Base-by-base conservation (phyloP, 2,113 vertebrate species). In the Gobiocypris rarus region DNA sequence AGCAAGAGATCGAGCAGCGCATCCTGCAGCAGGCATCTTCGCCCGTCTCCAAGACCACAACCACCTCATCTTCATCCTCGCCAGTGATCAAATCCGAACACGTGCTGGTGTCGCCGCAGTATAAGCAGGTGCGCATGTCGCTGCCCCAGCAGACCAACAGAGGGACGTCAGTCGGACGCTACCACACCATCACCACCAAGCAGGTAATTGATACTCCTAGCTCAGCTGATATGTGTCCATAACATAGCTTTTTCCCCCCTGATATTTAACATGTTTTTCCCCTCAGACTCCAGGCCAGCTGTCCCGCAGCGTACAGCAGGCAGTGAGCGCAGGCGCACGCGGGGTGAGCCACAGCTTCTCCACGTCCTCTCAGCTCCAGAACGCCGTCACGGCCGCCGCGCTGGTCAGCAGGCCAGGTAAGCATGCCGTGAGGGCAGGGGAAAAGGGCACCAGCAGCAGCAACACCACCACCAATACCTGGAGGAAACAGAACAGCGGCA, bases 1-100 rank as follows among this genome's bases (percentile, higher is more conserved):
- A 99, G 91, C 97, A 99, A 91, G 98, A 99, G 94, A 98, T 99
- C 0, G 97, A 99, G 90, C 97, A 99, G 91, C 95, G 96, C 52
- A 97, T 99, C 89, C 93, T 98, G 78, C 97, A 98, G 81, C 97
- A 98, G 88, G 92, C 96, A 0, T 83, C 93, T 0, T 92, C 95
- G 0, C 89, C 95, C 0, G 77, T 81, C 0, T 93, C 92, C 69
- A 92, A 89, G 63, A 61, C 91, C 45, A 87, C 92, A 43, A 90
- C 92, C 17, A 77, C 88, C 71, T 89, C 92, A 8, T 69, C 91
- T 24, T 85, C 92, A 61, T 81, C 91, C 14, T 92, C 91, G 1
- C 34, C 84, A 3, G 75, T 91, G 89, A 91, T 91, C 43, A 94
- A 94, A 88, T 91, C 88, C 5, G 94, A 95, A 45, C 91, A 91